A percentile compares a stretch with the other conserved stretches of the same genome.
phyloP scores from a whole-genome alignment of 2,888 invertebrate genomes.

The Petrolisthes manimaculis region DNA sequence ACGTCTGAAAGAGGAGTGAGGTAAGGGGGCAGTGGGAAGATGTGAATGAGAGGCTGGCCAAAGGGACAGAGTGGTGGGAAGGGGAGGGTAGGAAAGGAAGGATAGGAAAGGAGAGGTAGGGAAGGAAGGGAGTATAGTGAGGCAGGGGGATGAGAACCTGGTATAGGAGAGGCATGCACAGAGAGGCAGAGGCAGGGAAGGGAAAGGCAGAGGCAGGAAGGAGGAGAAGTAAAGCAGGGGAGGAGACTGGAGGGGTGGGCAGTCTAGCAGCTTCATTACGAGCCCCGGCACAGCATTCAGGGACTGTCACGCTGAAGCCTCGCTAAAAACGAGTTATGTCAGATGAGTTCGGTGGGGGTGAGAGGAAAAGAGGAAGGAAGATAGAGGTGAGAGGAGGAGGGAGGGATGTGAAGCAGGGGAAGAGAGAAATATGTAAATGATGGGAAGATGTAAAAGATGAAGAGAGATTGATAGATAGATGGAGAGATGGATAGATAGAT shows the following conservation, averaged over 20 bases:
- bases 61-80: too few species aligned
- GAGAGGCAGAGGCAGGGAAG: background rate
- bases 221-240: background rate
- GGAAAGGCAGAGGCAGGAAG: background rate
- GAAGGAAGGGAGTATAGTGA: background rate
- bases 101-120: background rate
- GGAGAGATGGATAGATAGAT: background rate
- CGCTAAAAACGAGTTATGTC: background rate
- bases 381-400: background rate
- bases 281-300: slow-evolving; percentile 23
- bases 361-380: background rate
- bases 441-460: background rate
- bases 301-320: slow-evolving; percentile 14
- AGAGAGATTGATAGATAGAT: background rate
- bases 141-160: background rate
- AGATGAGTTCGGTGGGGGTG: slow-evolving; percentile 4
- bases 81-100: too few species aligned
- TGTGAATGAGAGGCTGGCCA: too few species aligned
- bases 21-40: too few species aligned
- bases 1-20: too few species aligned
- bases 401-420: background rate
- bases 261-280: slow-evolving; percentile 24
- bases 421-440: background rate
- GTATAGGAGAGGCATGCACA: too few species aligned
- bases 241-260: background rate